Evolutionary conservation across 2,888 invertebrate genomes (phyloP).

Genomic region (Xylota sylvarum): DNA sequence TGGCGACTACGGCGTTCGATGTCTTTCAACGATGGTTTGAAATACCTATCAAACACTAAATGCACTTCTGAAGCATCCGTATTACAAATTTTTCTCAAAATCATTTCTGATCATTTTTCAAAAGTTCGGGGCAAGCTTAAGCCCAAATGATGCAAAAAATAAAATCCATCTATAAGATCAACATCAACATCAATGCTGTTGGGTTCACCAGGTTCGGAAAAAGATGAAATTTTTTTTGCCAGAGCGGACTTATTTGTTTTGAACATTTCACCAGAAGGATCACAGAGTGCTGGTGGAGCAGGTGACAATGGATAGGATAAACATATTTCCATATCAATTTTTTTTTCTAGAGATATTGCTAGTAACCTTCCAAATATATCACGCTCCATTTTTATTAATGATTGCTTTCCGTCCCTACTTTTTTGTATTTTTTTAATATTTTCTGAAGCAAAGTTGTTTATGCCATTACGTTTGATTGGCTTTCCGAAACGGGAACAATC

Average conservation of each 20-base stretch:
- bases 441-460: slow-evolving; percentile 22
- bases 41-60: slow-evolving; percentile 38
- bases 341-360: slow-evolving; percentile 6
- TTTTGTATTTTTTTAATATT: slow-evolving; percentile 8
- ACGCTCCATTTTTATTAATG: slow-evolving; percentile 1
- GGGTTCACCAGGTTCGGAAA: neutral
- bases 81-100: too few species aligned
- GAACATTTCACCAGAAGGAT: slow-evolving; percentile 8
- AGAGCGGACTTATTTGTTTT: slow-evolving; percentile 18
- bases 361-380: neutral
- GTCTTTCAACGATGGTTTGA: slow-evolving; percentile 14
- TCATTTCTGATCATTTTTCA: slow-evolving; percentile 2
- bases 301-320: slow-evolving; percentile 1
- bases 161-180: too few species aligned
- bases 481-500: slow-evolving; percentile 6
- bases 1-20: slow-evolving; percentile 1
- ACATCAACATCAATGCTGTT: neutral
- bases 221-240: neutral
- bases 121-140: too few species aligned
- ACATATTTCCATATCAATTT: slow-evolving; percentile 20
- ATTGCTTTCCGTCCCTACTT: slow-evolving; percentile 5
- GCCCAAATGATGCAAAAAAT: slow-evolving; percentile 18
- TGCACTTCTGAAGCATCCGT: too few species aligned
- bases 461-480: neutral
- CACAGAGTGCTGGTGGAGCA: too few species aligned